Evolutionary conservation across 2,888 invertebrate species (phyloP).

Genomic region (Hoplodrina blanda): DNA sequence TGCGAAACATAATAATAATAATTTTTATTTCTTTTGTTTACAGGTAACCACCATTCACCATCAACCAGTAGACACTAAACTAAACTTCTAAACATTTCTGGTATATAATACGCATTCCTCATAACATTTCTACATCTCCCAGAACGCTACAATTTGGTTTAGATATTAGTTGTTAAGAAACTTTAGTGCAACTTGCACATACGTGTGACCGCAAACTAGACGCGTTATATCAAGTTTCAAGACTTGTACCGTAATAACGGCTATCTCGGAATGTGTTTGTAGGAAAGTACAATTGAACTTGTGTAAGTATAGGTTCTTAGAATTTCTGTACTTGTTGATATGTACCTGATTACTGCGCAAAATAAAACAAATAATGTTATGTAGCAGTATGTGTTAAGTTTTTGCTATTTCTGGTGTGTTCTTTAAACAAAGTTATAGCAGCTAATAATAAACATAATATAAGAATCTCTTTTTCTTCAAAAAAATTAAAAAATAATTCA

Average conservation of each 20-base stretch:
- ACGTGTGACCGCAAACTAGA: constrained; percentile 36
- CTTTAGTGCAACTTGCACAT: constrained; percentile 34
- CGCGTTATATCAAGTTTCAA: constrained; percentile 43
- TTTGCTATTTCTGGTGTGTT: no score
- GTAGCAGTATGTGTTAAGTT: no score
- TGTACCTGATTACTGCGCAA: no score
- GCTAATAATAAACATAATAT: no score
- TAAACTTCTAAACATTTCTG: not conserved
- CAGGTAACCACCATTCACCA: constrained; percentile 33
- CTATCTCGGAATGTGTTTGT: constrained; percentile 21
- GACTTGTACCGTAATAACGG: constrained; percentile 23
- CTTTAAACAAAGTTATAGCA: no score
- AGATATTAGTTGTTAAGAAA: constrained; percentile 34
- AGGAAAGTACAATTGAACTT: constrained; percentile 23
- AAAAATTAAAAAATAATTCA: no score
- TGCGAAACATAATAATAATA: not conserved
- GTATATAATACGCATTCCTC: constrained; percentile 24
- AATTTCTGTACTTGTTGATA: not conserved
- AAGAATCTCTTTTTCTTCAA: no score
- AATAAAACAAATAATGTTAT: no score
- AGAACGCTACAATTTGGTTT: constrained; percentile 12
- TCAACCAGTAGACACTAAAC: no score
- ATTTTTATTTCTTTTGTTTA: constrained; percentile 21
- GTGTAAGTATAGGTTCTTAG: constrained; percentile 1
- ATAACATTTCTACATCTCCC: not conserved